A percentile compares a stretch with the other conserved stretches of the same genome.
phyloP scores from a whole-genome alignment of 2,888 invertebrate species.

The Philhelius pedissequus region DNA sequence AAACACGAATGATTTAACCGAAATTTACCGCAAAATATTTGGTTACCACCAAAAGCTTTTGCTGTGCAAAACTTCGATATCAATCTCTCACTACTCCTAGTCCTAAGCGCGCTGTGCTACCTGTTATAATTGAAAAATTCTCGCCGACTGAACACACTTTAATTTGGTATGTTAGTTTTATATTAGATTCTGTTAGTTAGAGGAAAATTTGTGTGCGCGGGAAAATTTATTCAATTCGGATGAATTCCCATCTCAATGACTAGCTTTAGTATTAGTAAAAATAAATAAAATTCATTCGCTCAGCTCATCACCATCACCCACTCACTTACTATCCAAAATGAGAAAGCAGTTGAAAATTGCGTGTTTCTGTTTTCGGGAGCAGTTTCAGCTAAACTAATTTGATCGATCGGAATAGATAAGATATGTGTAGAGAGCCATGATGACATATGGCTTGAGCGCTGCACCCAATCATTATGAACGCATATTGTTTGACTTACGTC shows the following conservation, averaged over 20 bases:
- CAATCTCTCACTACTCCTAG: not conserved
- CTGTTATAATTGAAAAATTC: constrained; percentile 54
- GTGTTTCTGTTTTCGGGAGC: not conserved
- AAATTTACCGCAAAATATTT: constrained; percentile 29
- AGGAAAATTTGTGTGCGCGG: constrained; percentile 24
- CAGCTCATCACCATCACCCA: no score
- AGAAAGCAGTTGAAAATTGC: not conserved
- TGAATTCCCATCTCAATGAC: constrained; percentile 18
- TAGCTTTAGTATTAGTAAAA: not conserved
- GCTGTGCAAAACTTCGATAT: constrained; percentile 22
- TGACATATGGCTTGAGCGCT: constrained; percentile 49
- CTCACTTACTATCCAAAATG: not conserved
- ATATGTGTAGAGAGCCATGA: constrained; percentile 11
- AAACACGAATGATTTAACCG: constrained; percentile 24
- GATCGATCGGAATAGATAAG: constrained; percentile 18
- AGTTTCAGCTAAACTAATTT: not conserved
- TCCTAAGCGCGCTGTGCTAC: constrained; percentile 21
- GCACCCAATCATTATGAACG: constrained; percentile 31
- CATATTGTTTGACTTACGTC: constrained; percentile 33
- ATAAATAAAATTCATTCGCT: constrained; percentile 18
- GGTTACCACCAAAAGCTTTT: constrained; percentile 26
- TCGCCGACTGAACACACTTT: constrained; percentile 50
- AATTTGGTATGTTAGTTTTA: constrained; percentile 51
- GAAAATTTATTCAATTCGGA: constrained; percentile 14
- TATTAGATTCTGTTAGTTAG: constrained; percentile 41